Evolutionary conservation across 2,888 invertebrate genomes (phyloP).

Genomic region (Leucania comma): DNA sequence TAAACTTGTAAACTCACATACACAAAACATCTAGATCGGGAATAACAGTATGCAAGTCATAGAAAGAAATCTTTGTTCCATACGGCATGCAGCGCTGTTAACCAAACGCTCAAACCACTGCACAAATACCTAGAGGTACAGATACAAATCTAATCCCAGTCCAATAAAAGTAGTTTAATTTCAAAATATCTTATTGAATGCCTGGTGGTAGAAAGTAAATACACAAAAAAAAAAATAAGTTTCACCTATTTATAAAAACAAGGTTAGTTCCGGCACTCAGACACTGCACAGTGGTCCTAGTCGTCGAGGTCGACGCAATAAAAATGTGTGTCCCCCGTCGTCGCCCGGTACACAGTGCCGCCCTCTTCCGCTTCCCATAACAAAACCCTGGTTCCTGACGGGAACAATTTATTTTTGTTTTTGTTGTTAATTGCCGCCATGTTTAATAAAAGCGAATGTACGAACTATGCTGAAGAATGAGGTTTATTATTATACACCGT

Average conservation of each 20-base stretch:
- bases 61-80: no score
- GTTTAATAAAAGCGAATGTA: conserved; percentile 30
- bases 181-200: no score
- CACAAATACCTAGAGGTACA: no score
- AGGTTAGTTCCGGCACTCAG: conserved; percentile 33
- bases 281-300: neutral
- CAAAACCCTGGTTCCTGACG: conserved; percentile 58
- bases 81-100: no score
- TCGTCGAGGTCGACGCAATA: conserved; percentile 32
- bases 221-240: conserved; percentile 1
- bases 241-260: conserved; percentile 35
- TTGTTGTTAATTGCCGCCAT: conserved; percentile 57
- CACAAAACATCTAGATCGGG: no score
- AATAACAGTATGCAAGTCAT: no score
- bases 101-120: no score
- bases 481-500: conserved; percentile 13
- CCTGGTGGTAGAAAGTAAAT: neutral
- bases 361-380: conserved; percentile 55
- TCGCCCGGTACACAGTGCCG: conserved; percentile 20
- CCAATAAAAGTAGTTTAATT: no score
- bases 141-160: no score
- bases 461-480: conserved; percentile 12
- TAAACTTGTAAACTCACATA: no score
- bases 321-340: conserved; percentile 51
- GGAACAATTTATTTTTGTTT: conserved; percentile 61